phyloP scores from a whole-genome alignment of 2,797 vertebrate genomes.

The Sebastes glaucus region DNA sequence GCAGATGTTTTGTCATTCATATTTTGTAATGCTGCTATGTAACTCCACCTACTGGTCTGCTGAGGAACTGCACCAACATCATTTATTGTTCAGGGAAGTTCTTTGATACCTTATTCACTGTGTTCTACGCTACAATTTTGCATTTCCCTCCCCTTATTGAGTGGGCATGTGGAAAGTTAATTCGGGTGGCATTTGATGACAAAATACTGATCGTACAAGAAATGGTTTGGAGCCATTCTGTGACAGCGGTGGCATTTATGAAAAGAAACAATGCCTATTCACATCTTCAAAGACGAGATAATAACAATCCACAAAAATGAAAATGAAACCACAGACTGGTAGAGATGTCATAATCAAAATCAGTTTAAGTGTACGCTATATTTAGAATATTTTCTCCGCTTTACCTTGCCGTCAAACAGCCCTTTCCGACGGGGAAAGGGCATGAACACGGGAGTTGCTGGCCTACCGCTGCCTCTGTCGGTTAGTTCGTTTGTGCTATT shows the following conservation, averaged over 20 bases:
- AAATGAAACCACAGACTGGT: not conserved
- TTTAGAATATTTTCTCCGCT: no score
- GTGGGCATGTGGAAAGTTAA: not conserved
- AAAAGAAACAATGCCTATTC: not conserved
- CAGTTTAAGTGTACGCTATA: no score
- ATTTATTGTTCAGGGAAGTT: not conserved
- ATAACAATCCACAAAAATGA: not conserved
- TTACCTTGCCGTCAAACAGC: no score
- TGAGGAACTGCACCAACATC: slow-evolving; percentile 13
- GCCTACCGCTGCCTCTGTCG: no score
- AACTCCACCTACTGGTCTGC: slow-evolving; percentile 59
- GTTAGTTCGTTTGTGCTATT: no score
- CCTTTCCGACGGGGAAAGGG: no score
- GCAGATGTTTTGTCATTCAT: not conserved
- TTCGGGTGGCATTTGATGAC: not conserved
- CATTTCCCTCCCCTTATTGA: not conserved
- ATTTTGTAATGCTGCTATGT: not conserved
- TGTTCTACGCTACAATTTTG: not conserved
- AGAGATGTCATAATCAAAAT: not conserved
- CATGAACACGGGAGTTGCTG: no score
- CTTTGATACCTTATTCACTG: not conserved
- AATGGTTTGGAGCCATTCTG: not conserved
- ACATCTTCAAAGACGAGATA: not conserved
- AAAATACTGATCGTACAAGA: not conserved
- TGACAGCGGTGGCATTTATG: not conserved